Percentiles rank a stretch among this genome's conserved stretches.
Conservation (phyloP, 2,888 invertebrate species). For the Physocephala rufipes region DNA sequence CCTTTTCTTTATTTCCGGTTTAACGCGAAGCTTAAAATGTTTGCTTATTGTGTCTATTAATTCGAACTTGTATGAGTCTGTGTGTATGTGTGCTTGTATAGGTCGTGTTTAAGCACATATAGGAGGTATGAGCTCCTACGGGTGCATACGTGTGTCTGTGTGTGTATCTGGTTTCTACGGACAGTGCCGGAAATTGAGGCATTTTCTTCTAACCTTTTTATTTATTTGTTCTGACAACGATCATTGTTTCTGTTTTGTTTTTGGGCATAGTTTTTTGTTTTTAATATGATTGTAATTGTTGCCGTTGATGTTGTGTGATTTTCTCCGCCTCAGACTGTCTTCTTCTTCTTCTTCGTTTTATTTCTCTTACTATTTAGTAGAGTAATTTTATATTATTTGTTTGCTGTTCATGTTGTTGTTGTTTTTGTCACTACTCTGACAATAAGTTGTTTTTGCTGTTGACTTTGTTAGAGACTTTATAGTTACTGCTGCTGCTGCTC, state of each 20-base stretch:
- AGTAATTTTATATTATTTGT: neutral
- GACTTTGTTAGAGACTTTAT: no score
- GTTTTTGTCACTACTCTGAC: neutral
- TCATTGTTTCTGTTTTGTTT: neutral
- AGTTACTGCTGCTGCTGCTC: no score
- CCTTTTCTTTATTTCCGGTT: slow-evolving; percentile 58
- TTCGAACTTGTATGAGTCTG: slow-evolving; percentile 11
- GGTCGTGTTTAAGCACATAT: neutral
- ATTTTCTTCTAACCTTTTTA: slow-evolving; percentile 27
- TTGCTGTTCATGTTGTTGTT: slow-evolving; percentile 1
- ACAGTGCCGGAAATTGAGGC: slow-evolving; percentile 42
- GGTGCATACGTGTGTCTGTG: slow-evolving; percentile 14
- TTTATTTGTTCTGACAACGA: neutral
- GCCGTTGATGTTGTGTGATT: no score
- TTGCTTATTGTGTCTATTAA: slow-evolving; percentile 32
- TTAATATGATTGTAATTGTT: slow-evolving; percentile 8
- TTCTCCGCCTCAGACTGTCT: no score
- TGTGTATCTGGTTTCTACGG: slow-evolving; percentile 14
- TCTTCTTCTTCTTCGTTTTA: neutral
- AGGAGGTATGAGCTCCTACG: neutral
- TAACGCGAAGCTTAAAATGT: slow-evolving; percentile 41
- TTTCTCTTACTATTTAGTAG: neutral
- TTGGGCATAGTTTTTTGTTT: slow-evolving; percentile 6
- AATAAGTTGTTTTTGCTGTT: neutral
- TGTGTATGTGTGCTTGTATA: slow-evolving; percentile 12